Percentiles rank a stretch among this genome's conserved stretches.
These are phyloP conservation scores for Jaculus jaculus DNA, from an alignment of 2,113 vertebrate species.

Conservation along the genomic window DNA sequence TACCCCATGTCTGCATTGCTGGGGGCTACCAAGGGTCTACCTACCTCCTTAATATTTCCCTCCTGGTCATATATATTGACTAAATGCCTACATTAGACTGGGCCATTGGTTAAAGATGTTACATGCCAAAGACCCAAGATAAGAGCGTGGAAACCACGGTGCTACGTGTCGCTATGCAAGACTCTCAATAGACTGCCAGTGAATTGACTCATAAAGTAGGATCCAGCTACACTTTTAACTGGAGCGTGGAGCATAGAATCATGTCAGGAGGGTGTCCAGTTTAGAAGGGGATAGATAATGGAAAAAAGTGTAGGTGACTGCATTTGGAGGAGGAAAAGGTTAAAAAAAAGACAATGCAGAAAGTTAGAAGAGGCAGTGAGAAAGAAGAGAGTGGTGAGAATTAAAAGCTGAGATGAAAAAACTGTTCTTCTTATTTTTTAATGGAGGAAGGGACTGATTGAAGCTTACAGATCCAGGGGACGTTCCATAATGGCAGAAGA, in stretches of 20 bases:
- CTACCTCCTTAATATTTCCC: not conserved
- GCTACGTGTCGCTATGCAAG: not conserved
- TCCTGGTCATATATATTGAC: no score
- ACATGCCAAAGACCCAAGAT: not conserved
- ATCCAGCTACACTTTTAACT: not conserved
- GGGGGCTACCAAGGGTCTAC: not conserved
- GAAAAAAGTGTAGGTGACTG: not conserved
- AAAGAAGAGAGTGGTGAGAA: not conserved
- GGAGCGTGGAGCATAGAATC: not conserved
- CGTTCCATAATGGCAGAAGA: no score
- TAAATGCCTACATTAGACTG: not conserved
- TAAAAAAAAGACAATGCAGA: not conserved
- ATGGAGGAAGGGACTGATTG: no score
- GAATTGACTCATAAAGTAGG: not conserved
- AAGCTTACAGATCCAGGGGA: no score
- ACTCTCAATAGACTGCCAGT: no score
- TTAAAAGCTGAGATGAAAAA: not conserved
- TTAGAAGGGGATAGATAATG: not conserved
- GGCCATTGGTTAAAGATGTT: not conserved
- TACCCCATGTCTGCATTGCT: not conserved
- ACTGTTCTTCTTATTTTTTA: no score
- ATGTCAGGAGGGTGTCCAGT: not conserved
- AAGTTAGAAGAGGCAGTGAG: not conserved
- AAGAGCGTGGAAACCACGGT: not conserved
- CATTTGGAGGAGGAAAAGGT: not conserved